A percentile compares a stretch with the other conserved stretches of the same genome.
Evolutionary conservation across 2,113 vertebrate species (phyloP).

Genomic region (Aptenodytes patagonicus): DNA sequence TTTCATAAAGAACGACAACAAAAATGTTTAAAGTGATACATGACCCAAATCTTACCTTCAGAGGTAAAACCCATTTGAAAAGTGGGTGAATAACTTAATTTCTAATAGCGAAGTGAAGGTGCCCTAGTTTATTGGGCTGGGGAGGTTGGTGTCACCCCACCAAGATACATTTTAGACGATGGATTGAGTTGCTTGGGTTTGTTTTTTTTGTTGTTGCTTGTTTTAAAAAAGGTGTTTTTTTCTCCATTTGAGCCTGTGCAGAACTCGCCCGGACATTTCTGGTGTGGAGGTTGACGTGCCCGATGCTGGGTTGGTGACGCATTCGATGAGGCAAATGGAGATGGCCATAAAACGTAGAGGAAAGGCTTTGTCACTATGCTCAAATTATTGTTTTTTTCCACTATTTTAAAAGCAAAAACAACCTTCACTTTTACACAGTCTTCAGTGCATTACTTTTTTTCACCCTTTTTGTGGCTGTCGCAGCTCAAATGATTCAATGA

Average conservation of each 20-base stretch:
- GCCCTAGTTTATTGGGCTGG: not conserved
- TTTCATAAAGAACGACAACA: not conserved
- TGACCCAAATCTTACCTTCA: not conserved
- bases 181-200: not conserved
- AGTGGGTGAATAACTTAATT: not conserved
- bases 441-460: not conserved
- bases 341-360: not conserved
- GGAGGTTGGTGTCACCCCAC: not conserved
- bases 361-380: not conserved
- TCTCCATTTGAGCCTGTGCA: not conserved
- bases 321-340: fast-evolving
- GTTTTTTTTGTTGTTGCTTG: not conserved
- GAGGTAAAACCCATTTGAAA: not conserved
- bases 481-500: not conserved
- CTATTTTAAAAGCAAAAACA: not conserved
- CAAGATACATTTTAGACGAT: too few species aligned
- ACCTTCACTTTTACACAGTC: not conserved
- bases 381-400: not conserved
- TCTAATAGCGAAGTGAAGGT: not conserved
- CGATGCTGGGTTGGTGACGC: not conserved
- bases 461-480: not conserved
- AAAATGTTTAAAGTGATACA: not conserved
- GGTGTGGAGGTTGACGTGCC: not conserved
- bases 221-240: not conserved
- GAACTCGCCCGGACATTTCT: not conserved